Evolutionary conservation across 2,797 vertebrate species (phyloP).

Genomic region (Lacerta bilineata): DNA sequence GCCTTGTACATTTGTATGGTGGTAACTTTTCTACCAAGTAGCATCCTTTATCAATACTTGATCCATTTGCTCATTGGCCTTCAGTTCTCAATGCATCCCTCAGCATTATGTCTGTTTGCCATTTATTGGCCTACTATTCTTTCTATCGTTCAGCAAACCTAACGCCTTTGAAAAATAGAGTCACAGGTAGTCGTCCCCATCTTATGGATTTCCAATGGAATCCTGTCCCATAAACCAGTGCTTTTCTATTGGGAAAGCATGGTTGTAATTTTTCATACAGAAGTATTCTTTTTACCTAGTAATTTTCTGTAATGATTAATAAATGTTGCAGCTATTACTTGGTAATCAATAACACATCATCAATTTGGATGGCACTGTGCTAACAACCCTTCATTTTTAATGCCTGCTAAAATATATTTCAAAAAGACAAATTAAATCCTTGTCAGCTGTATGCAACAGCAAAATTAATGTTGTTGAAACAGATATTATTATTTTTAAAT

Average conservation of each 20-base stretch:
- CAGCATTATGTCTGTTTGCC: conserved; percentile 11
- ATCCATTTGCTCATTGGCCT: neutral
- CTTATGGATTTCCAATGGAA: conserved; percentile 32
- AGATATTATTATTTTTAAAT: neutral
- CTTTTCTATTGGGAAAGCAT: conserved; percentile 31
- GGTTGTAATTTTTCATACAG: conserved; percentile 48
- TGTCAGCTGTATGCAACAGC: conserved; percentile 2
- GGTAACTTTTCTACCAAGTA: neutral
- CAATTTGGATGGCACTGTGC: conserved; percentile 28
- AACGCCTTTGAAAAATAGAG: conserved; percentile 36
- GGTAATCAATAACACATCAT: conserved; percentile 54
- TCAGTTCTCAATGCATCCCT: neutral
- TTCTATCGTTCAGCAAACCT: conserved; percentile 24
- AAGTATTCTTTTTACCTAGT: conserved; percentile 47
- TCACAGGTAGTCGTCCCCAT: conserved; percentile 14
- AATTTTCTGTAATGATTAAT: conserved; percentile 51
- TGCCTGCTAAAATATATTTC: conserved; percentile 42
- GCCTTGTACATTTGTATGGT: neutral
- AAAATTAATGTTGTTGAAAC: conserved; percentile 15
- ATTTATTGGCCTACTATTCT: conserved; percentile 30
- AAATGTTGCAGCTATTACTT: conserved; percentile 50
- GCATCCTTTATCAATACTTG: conserved; percentile 10
- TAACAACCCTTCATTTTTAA: conserved; percentile 48
- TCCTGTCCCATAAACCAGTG: conserved; percentile 42
- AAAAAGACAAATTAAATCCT: conserved; percentile 51